Base-by-base conservation (phyloP, 2,113 vertebrate species). In the Tautogolabrus adspersus region DNA sequence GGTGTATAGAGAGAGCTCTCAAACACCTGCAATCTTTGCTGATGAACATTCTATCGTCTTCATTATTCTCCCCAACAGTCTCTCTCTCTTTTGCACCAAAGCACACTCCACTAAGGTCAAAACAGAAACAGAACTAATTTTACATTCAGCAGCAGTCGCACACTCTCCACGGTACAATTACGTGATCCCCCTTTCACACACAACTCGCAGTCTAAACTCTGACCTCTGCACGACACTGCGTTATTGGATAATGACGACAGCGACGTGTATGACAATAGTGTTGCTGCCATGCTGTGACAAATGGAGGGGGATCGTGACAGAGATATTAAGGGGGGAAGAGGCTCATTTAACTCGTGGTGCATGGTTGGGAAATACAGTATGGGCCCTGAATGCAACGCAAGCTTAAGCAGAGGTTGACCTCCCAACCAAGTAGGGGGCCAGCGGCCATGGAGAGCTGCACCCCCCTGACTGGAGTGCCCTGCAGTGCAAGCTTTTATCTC, bases 401-500 rank as follows among this genome's bases (percentile, higher is more conserved):
- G 72, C 59, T 68, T 49, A n/a, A 76, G 83, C 72, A 11, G 46
- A 79, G 68, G 38, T 58, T 75, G 79, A 90, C 88, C 85, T 89
- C 73, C 63, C 81, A 91, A 70, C 72, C 52, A 66, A 38, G 70
- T 75, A 85, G 61, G n/a, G 64, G 52, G 55, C 13, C 30, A 0
- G 23, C 6, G 18, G 56, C n/a, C 8, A 76, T 75, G 55, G 40
- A 52, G 58, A 78, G 37, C 73, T 75, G 58, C 65, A 44, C 72
- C 72, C 63, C 42, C 77, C 72, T 72, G 77, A 82, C 58, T 66
- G 52, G 62, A 61, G 84, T 16, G 10, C 70, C 77, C 81, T 63
- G 82, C 76, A 65, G 86, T 56, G 77, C 73, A 51, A 64, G 78
- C 85, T 86, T 89, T 91, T 88, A 87, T 91, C 85, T 85, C 82